Evolutionary conservation across 2,797 vertebrate species (phyloP).

Genomic region (Uromys caudimaculatus): DNA sequence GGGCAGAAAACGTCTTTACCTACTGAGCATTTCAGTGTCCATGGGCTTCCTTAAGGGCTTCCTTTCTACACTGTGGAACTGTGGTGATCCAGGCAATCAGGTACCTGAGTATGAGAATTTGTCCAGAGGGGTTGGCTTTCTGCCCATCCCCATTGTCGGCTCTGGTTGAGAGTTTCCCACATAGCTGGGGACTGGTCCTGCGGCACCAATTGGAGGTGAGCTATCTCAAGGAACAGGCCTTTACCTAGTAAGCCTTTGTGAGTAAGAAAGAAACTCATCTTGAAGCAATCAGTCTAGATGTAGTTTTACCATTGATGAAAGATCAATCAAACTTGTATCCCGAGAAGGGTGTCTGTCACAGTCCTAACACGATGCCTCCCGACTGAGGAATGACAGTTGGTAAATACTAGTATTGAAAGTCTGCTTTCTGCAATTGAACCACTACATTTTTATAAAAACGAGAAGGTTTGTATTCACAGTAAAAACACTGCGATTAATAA

Average conservation of each 20-base stretch:
- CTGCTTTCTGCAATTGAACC: neutral
- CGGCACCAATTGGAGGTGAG: neutral
- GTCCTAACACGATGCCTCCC: neutral
- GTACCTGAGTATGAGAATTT: neutral
- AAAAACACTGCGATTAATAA: neutral
- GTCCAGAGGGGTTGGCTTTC: neutral
- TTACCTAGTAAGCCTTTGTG: neutral
- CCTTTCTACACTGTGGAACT: neutral
- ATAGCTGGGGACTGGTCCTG: neutral
- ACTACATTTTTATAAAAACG: neutral
- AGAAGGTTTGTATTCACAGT: neutral
- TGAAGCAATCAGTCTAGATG: too few relatives aligned
- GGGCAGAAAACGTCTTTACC: neutral
- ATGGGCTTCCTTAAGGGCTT: neutral
- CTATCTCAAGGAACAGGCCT: neutral
- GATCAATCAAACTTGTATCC: neutral
- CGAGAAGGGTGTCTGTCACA: neutral
- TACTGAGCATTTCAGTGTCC: neutral
- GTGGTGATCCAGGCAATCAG: accelerated
- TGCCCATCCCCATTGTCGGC: neutral
- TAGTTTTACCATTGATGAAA: neutral
- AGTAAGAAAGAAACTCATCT: neutral
- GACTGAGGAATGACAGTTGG: neutral
- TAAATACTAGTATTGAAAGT: neutral
- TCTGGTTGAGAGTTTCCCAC: neutral